Evolutionary conservation across 1,140 invertebrate species (phyloP).

Genomic region (Mactra quadrangularis): DNA sequence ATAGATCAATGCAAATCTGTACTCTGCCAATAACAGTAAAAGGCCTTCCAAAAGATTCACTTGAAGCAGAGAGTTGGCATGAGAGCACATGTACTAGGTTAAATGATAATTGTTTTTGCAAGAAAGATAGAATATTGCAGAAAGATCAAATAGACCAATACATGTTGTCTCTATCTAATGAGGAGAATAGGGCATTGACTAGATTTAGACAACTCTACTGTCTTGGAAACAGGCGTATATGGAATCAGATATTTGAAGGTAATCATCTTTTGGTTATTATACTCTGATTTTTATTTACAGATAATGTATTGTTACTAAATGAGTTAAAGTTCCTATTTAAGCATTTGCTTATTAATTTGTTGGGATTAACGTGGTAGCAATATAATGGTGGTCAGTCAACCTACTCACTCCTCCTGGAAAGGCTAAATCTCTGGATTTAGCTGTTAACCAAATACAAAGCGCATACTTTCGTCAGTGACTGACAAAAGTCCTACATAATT

Average conservation of each 20-base stretch:
- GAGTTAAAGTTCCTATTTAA: no score
- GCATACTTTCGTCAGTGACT: no score
- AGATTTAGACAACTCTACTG: not conserved
- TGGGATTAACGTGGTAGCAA: no score
- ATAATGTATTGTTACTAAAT: not conserved
- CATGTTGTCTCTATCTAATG: not conserved
- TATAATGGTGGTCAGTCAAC: no score
- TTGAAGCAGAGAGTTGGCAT: not conserved
- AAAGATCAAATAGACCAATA: not conserved
- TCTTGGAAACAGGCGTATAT: not conserved
- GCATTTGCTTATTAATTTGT: no score
- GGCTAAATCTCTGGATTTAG: no score
- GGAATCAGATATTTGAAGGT: not conserved
- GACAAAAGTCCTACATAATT: no score
- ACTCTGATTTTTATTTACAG: not conserved
- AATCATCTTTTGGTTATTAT: not conserved
- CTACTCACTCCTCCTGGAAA: no score
- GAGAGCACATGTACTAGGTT: not conserved
- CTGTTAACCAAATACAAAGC: no score
- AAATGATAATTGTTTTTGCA: no score
- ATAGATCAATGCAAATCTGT: not conserved
- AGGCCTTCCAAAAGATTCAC: slow-evolving; percentile 3
- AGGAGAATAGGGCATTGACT: not conserved
- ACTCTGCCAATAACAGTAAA: slow-evolving; percentile 12
- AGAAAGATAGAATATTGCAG: not conserved